phyloP scores from a whole-genome alignment of 2,888 invertebrate genomes.

The Aleiodes alternator region DNA sequence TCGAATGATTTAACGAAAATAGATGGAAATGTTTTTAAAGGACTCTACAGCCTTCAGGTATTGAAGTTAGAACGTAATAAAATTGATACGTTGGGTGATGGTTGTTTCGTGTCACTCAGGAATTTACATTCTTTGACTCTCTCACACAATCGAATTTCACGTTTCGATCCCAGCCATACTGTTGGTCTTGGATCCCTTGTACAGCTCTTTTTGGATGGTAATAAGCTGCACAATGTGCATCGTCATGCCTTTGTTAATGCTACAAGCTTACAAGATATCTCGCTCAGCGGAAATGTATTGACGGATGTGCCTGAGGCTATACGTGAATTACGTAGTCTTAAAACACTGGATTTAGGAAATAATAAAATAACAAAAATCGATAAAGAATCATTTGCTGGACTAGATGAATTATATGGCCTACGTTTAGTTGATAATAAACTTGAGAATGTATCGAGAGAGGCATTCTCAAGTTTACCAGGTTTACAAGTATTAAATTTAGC shows the following conservation, averaged over 20 bases:
- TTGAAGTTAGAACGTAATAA: slow-evolving; percentile 85
- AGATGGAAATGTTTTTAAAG: slow-evolving; percentile 84
- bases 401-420: slow-evolving; percentile 85
- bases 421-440: slow-evolving; percentile 88
- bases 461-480: slow-evolving; percentile 83
- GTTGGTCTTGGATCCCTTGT: slow-evolving; percentile 85
- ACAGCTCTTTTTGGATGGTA: slow-evolving; percentile 85
- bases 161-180: slow-evolving; percentile 83
- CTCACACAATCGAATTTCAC: slow-evolving; percentile 83
- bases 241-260: slow-evolving; percentile 85
- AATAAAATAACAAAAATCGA: slow-evolving; percentile 85
- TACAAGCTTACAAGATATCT: slow-evolving; percentile 86
- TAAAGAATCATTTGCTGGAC: slow-evolving; percentile 84
- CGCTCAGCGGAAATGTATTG: slow-evolving; percentile 85
- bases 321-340: slow-evolving; percentile 82
- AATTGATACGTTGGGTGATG: slow-evolving; percentile 83
- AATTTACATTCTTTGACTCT: slow-evolving; percentile 87
- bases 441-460: slow-evolving; percentile 85
- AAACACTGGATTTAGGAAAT: slow-evolving; percentile 88
- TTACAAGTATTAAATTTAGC: slow-evolving; percentile 88
- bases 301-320: slow-evolving; percentile 84
- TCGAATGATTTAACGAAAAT: slow-evolving; percentile 84
- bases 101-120: slow-evolving; percentile 85
- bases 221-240: slow-evolving; percentile 83
- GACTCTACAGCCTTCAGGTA: slow-evolving; percentile 85